Evolutionary conservation across 2,113 vertebrate genomes (phyloP), one percentile per base, ranked within the genome.

Genomic region (Syngnathus typhle): DNA sequence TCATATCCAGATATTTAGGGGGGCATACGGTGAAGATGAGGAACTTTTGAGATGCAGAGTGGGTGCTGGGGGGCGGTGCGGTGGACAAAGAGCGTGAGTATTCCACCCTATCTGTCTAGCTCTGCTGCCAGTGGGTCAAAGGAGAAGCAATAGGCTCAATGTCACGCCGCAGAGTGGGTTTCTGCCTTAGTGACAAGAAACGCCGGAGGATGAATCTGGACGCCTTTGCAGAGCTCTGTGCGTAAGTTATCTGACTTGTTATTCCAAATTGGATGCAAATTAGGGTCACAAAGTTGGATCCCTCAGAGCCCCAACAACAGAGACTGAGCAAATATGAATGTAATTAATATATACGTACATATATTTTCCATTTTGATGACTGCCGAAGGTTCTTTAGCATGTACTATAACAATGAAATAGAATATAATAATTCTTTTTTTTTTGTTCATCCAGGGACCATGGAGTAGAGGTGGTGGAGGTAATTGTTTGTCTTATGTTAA

Each of bases 171-270:
- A 77, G 85, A n/a, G 88, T 92, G 4, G 91, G 91, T 9, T 89
- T 91, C 77, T 91, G 84, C 21, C 82, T 92, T 64, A 91, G 88
- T 67, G 84, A 87, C 1, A 91, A 91, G 77, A 92, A 92, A 63
- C 88, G 83, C 52, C 75, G 75, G 73, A 86, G 82, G 71, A 86
- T 92, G 64, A 90, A 92, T 58, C 80, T 92, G 63, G 75, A 82
- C 32, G 77, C 84, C 0, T 91, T 92, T 62, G 72, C 82, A 1
- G 83, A 79, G 13, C 83, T 91, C 36, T 91, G 91, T 81, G 87
- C 83, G 91, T 92, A 87, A 89, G 85, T 82, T 47, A 5, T 23
- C 3, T 1, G 3, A 46, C 1, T 8, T 47, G 9, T 16, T 13
- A 1, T 10, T 27, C 12, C 10, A 44, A 19, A n/a, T 8, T 61